Conservation (phyloP, 2,888 invertebrate genomes). For the Antheraea yamamai region DNA sequence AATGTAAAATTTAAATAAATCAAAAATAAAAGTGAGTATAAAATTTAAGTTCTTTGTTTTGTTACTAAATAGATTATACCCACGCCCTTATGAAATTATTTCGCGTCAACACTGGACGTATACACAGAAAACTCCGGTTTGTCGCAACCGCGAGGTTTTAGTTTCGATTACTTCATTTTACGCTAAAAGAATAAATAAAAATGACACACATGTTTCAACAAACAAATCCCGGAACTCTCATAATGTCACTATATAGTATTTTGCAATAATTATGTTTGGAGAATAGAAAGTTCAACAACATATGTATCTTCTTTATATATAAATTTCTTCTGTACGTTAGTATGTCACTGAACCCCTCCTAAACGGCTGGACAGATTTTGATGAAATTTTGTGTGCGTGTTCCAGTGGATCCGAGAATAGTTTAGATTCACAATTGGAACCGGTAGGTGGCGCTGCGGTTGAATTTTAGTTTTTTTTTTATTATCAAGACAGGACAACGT, state of each 20-base stretch:
- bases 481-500: no score
- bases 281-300: background rate
- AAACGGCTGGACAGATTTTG: no score
- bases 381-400: no score
- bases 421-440: no score
- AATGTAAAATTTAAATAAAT: background rate
- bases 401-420: no score
- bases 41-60: background rate
- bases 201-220: background rate
- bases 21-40: background rate
- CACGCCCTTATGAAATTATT: background rate
- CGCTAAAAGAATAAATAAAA: background rate
- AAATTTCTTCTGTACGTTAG: no score
- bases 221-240: background rate
- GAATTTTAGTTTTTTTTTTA: no score
- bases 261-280: background rate
- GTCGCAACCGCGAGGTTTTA: background rate
- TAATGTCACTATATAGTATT: background rate
- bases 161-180: constrained; percentile 5
- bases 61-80: background rate
- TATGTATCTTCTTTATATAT: no score
- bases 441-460: no score
- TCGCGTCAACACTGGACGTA: background rate
- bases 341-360: no score
- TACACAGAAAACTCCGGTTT: background rate